Base-by-base conservation (phyloP, 2,113 vertebrate genomes). In the Lepisosteus oculatus region DNA sequence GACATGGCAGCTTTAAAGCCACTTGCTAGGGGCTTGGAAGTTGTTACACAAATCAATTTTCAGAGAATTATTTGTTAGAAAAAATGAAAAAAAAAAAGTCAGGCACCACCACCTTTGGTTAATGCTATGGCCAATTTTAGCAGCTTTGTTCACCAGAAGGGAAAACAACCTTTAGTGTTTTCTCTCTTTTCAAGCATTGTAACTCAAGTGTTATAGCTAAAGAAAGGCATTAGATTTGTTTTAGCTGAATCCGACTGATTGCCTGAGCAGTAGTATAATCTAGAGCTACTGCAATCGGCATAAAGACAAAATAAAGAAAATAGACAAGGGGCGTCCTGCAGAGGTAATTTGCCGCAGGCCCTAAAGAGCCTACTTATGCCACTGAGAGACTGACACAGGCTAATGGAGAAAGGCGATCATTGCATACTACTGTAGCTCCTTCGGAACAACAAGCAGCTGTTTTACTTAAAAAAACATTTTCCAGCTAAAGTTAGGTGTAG, bases 311-410 rank as follows among this genome's bases (percentile, higher is more conserved):
- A 13, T 42, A 64, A 63, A 64, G 64, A 44, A 45, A 14, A 65
- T 42, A 65, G 63, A 63, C 6, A 8, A 64, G 68, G 43, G 62
- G 51, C n/a, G 47, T 70, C 73, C 61, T 66, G 68, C 62, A 55
- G 73, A 67, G 55, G 61, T 64, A 65, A 75, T 75, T 75, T 75
- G 61, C 68, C 61, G 69, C 54, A 45, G 68, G 73, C 29, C 72
- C n/a, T 29, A 69, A 62, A 74, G 67, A 69, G 72, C 72, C 63
- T 56, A 68, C 61, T 68, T 44, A 63, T 15, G 42, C 61, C 43
- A 66, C 66, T 43, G 61, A 68, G 61, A 74, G 67, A 55, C 66
- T 64, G 67, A 74, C 72, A 69, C 66, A 64, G 61, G 67, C 72
- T 74, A 69, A 74, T 69, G 61, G 67, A 64, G 61, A 65, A 74